These are phyloP conservation scores for Acanthosepion lycidas DNA, from an alignment of 2,888 invertebrate genomes.

Conservation along the genomic window DNA sequence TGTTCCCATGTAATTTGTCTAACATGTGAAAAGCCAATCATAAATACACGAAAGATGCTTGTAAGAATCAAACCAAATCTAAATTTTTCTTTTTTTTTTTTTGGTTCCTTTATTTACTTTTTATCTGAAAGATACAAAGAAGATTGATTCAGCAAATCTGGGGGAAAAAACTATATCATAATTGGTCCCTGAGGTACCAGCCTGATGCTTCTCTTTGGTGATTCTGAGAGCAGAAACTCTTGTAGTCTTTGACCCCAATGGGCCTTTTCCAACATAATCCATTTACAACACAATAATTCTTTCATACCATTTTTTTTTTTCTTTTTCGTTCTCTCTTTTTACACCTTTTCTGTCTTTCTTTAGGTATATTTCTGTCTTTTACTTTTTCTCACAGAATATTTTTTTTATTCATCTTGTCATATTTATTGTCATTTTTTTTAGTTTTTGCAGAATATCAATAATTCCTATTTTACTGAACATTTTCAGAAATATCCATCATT, in stretches of 20 bases:
- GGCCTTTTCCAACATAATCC: slow-evolving; percentile 18
- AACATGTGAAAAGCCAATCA: neutral
- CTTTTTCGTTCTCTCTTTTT: neutral
- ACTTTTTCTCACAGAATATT: neutral
- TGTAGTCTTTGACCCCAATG: neutral
- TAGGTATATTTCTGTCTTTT: neutral
- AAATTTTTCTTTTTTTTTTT: neutral
- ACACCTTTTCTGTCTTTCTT: neutral
- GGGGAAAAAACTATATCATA: neutral
- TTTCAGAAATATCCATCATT: slow-evolving; percentile 23
- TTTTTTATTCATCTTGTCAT: neutral
- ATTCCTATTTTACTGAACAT: too few relatives aligned
- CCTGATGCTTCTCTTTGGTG: neutral
- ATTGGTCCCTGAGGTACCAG: neutral
- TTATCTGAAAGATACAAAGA: neutral
- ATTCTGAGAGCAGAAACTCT: neutral
- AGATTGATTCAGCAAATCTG: neutral
- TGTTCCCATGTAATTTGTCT: neutral
- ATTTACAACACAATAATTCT: neutral
- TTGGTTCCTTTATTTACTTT: neutral
- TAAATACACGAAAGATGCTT: neutral
- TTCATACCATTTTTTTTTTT: neutral
- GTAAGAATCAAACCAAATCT: neutral
- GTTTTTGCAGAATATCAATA: too few relatives aligned
- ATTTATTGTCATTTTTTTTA: neutral